Evolutionary conservation across 2,113 vertebrate genomes (phyloP).

Genomic region (Antigone vipio): DNA sequence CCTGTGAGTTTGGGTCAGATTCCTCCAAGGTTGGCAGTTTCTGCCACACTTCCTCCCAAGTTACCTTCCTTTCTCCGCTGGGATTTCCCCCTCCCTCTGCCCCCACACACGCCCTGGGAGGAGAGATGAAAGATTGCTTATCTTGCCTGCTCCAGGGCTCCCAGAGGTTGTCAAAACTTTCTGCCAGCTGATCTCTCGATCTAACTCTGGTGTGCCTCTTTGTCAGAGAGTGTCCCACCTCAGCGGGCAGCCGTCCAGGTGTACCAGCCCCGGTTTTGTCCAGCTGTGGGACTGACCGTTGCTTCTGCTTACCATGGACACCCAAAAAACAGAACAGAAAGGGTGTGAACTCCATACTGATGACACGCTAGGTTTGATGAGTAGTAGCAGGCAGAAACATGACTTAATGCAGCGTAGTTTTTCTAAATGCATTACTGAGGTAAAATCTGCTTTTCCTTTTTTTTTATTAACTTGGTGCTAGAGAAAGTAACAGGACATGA

Average conservation of each 20-base stretch:
- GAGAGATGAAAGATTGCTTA: background rate
- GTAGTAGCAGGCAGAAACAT: background rate
- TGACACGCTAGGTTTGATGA: background rate
- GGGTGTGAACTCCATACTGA: background rate
- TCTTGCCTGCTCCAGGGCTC: background rate
- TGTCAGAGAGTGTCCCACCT: background rate
- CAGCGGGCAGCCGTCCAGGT: rapidly evolving
- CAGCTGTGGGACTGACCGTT: rapidly evolving
- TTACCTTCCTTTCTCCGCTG: background rate
- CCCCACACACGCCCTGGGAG: rapidly evolving
- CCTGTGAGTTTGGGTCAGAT: background rate
- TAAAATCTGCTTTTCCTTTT: background rate
- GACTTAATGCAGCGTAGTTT: background rate
- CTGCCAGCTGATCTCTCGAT: rapidly evolving
- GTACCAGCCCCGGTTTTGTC: background rate
- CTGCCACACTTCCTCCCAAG: background rate
- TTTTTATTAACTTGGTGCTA: background rate
- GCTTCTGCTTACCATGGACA: background rate
- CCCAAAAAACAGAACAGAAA: background rate
- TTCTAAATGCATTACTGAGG: background rate
- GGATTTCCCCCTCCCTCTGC: background rate
- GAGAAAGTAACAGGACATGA: background rate
- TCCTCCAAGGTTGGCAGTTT: background rate
- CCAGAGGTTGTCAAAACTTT: background rate
- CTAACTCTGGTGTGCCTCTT: background rate